phyloP scores from a whole-genome alignment of 2,797 vertebrate species.

The Okamejei kenojei region DNA sequence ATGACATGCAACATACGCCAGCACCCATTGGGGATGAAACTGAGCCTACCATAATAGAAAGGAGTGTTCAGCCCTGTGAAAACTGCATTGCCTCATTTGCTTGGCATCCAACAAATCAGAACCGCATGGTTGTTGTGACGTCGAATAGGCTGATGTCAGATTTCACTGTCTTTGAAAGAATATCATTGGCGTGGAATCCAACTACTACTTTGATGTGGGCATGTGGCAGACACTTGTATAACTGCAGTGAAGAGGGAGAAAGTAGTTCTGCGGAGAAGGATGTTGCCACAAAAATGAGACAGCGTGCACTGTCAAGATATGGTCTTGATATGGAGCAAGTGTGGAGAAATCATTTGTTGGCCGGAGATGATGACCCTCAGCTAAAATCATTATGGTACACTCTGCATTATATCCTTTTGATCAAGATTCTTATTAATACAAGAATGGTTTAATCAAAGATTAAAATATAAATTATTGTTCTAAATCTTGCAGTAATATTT shows the following conservation, averaged over 20 bases:
- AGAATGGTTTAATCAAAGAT: background rate
- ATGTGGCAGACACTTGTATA: slow-evolving; percentile 86
- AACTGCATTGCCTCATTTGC: slow-evolving; percentile 89
- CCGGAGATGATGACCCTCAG: slow-evolving; percentile 82
- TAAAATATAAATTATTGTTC: too few relatives aligned
- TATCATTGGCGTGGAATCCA: slow-evolving; percentile 93
- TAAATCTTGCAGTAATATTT: background rate
- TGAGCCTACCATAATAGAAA: slow-evolving; percentile 96
- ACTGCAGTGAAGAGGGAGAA: slow-evolving; percentile 77
- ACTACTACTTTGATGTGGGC: slow-evolving; percentile 94
- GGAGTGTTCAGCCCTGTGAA: slow-evolving; percentile 87
- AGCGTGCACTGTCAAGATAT: slow-evolving; percentile 84
- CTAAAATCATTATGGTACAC: slow-evolving; percentile 94
- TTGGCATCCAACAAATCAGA: slow-evolving; percentile 93
- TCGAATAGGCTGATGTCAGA: slow-evolving; percentile 88
- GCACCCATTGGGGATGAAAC: slow-evolving; percentile 93
- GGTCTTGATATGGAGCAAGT: slow-evolving; percentile 90
- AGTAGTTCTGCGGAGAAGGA: slow-evolving; percentile 71
- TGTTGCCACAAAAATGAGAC: slow-evolving; percentile 92
- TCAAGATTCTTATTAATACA: background rate
- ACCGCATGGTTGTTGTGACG: slow-evolving; percentile 95
- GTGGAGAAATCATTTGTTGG: slow-evolving; percentile 88
- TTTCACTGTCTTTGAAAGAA: slow-evolving; percentile 95
- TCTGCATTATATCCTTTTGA: slow-evolving; percentile 92
- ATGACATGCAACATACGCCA: slow-evolving; percentile 97